phyloP scores from a whole-genome alignment of 2,797 vertebrate species.

The Coreius guichenoti region DNA sequence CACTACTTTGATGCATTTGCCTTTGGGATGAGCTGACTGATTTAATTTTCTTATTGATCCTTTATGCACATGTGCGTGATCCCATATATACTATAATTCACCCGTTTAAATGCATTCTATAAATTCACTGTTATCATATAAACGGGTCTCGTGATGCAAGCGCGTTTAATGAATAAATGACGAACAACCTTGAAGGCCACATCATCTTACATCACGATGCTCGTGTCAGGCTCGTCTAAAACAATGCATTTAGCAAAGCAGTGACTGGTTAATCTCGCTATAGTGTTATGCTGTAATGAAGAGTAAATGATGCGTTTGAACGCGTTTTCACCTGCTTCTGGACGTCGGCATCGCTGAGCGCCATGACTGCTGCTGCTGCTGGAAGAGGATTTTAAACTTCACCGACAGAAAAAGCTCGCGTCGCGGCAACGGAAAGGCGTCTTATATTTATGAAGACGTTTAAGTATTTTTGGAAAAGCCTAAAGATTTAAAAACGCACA shows the following conservation, averaged over 20 bases:
- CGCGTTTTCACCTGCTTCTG: conserved; percentile 90
- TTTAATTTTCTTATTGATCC: background rate
- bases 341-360: conserved; percentile 97
- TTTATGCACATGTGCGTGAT: background rate
- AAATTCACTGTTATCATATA: background rate
- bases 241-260: background rate
- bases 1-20: background rate
- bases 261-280: background rate
- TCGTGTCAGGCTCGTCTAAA: too few relatives aligned
- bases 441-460: background rate
- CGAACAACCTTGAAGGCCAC: conserved; percentile 44
- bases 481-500: background rate
- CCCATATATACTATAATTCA: background rate
- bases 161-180: conserved; percentile 3
- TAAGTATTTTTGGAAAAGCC: background rate
- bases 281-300: background rate
- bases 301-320: conserved; percentile 46
- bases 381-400: conserved; percentile 29
- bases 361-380: conserved; percentile 79
- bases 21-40: background rate
- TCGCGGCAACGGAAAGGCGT: background rate
- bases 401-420: background rate
- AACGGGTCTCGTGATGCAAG: conserved; percentile 13
- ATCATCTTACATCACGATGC: background rate
- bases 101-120: background rate